Conservation (phyloP, 2,113 vertebrate genomes). For the Rhabdornis inornatus region DNA sequence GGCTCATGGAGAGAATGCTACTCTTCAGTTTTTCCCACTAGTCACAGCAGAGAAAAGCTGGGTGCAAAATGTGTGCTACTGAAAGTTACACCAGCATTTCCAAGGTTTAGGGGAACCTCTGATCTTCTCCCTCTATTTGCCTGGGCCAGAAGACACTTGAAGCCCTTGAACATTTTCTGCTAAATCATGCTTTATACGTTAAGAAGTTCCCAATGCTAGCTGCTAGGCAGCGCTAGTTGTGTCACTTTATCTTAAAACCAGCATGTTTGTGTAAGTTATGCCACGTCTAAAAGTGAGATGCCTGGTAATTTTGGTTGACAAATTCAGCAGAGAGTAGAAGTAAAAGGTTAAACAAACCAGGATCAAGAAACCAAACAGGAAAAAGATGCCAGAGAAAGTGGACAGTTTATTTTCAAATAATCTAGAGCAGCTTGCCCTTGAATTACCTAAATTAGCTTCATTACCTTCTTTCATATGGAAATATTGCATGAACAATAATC, state of each 20-base stretch:
- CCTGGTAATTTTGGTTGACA: not conserved
- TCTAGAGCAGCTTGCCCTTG: slow-evolving; percentile 18
- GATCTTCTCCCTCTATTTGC: not conserved
- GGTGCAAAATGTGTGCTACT: not conserved
- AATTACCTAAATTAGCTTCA: slow-evolving; percentile 46
- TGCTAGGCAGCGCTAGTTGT: not conserved
- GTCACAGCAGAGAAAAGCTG: not conserved
- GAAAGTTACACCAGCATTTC: not conserved
- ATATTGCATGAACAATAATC: slow-evolving; percentile 51
- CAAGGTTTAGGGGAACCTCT: not conserved
- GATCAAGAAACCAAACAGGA: not conserved
- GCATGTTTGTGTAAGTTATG: not conserved
- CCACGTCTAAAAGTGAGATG: not conserved
- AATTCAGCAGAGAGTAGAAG: not conserved
- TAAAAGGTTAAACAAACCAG: not conserved
- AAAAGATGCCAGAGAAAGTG: not conserved
- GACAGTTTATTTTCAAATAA: slow-evolving; percentile 6
- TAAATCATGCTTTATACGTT: not conserved
- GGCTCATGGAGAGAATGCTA: not conserved
- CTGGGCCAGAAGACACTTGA: not conserved
- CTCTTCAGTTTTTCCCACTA: not conserved
- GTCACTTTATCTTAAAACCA: not conserved
- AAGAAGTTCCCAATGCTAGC: not conserved
- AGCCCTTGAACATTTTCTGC: not conserved
- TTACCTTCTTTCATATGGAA: slow-evolving; percentile 41